Base-by-base conservation (phyloP, 2,888 invertebrate genomes). In the Trichopoda pennipes region DNA sequence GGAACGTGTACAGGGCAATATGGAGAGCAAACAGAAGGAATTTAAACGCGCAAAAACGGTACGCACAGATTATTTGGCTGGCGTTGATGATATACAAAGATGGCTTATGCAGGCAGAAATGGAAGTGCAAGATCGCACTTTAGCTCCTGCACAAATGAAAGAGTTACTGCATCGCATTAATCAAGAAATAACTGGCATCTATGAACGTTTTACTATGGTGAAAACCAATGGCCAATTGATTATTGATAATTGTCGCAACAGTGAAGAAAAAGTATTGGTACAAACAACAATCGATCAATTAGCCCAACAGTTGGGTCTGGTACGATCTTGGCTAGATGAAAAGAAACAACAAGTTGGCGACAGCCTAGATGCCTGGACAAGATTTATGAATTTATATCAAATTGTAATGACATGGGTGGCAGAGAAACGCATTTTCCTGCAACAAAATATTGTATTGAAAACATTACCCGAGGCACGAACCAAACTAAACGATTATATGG, bases 1-100 rank as follows among this genome's bases (percentile, higher is more conserved):
- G 63, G 97, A 98, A 91, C 94, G 95, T 83, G 93, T 96, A 74
- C 93, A 94, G 69, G 94, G 94, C 87, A 94, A 94, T 64, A 96
- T 97, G 95, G 97, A 97, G 88, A 96, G 96, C 88, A 96, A 96
- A 91, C 95, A 95, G 88, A 93, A 96, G 89, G 96, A 97, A 90
- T 95, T 96, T 92, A 96, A 96, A 90, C 94, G 96, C 84, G 97
- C 97, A 28, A 94, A 95, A 87, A 96, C 96, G 17, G 93, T 95
- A 77, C 94, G 97, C 76, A 93, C 94, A 66, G 97, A 97, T 86
- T 97, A 97, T 91, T 91, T 94, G 60, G 92, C 92, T 32, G 96
- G 96, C 87, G 95, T 96, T 32, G 96, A 96, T 85, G 94, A 94
- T 84, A 94, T 97, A 28, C 95, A 95, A 88, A 93, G 93, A 76